A percentile compares a stretch with the other conserved stretches of the same genome.
phyloP scores from a whole-genome alignment of 1,140 invertebrate species.

The Lasioglossum albipes region DNA sequence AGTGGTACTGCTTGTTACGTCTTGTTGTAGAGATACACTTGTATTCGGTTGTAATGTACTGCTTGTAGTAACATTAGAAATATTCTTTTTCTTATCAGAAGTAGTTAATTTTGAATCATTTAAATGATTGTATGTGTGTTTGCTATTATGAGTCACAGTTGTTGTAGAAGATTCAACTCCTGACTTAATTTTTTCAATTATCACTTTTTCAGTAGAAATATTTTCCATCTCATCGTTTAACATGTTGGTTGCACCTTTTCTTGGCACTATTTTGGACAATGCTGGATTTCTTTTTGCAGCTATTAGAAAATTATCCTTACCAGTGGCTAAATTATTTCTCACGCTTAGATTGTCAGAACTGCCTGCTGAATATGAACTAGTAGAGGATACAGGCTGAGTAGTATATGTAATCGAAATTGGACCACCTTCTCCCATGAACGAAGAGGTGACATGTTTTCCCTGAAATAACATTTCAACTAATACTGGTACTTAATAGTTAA shows the following conservation, averaged over 20 bases:
- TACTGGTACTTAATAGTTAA: neutral
- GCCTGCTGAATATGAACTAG: neutral
- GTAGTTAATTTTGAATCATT: slow-evolving; percentile 10
- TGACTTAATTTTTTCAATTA: slow-evolving; percentile 8
- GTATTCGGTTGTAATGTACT: neutral
- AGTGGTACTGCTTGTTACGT: slow-evolving; percentile 1
- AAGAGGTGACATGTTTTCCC: slow-evolving; percentile 23
- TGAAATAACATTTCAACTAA: slow-evolving; percentile 18
- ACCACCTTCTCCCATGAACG: slow-evolving; percentile 40
- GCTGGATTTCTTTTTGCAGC: slow-evolving; percentile 47
- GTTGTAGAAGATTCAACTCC: slow-evolving; percentile 8
- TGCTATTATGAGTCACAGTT: neutral
- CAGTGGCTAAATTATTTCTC: slow-evolving; percentile 33
- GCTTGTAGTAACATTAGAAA: slow-evolving; percentile 3
- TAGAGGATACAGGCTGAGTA: neutral
- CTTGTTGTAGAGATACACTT: neutral
- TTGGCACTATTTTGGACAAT: slow-evolving; percentile 48
- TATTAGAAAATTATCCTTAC: slow-evolving; percentile 25
- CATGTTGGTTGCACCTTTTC: slow-evolving; percentile 52
- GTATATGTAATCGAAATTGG: slow-evolving; percentile 26
- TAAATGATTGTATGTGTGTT: neutral
- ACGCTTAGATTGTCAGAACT: neutral
- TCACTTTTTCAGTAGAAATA: neutral
- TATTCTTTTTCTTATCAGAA: slow-evolving; percentile 2
- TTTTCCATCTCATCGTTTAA: slow-evolving; percentile 8